Base-by-base conservation (phyloP, 2,113 vertebrate genomes). In the Cepphus grylle region DNA sequence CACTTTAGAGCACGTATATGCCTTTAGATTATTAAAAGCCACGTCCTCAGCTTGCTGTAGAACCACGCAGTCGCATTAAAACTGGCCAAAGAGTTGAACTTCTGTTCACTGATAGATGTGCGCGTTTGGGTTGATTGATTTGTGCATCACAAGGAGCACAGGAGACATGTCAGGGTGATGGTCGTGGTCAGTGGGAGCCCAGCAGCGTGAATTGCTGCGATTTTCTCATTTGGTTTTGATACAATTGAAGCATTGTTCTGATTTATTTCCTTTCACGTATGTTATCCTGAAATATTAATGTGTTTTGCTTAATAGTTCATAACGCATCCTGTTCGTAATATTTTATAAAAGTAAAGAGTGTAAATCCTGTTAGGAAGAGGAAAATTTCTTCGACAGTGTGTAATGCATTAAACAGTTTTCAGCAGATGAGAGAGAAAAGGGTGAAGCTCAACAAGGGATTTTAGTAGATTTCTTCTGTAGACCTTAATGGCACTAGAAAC, bases 251-350 rank as follows among this genome's bases (percentile, higher is more conserved):
- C 30, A 61, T 89, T 89, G 61, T 95, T 93, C 84, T 72, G 32
- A 86, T 93, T 59, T 81, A 61, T 87, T 94, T 95, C 36, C 29
- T 87, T 92, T 87, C 65, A 72, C 32, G 1, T 76, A 13, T 81
- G 40, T 83, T 93, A 56, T 81, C 40, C 30, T 91, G 49, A 91
- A 95, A 92, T 91, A 84, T 79, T 79, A 76, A 89, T 79, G 27
- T 61, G 38, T 84, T 93, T 95, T 94, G n/a, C 43, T 81, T 86
- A 72, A 84, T 69, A 91, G 88, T 91, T 95, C 40, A 21, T 90
- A 94, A 83, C 18, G 36, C 90, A 56, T 36, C 61, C 23, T 82
- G 36, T 49, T 89, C 45, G 88, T 86, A 89, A 79, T 92, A 84
- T 87, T 94, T 95, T 90, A 69, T 90, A 80, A 43, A 67, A 85